phyloP scores from a whole-genome alignment of 2,888 invertebrate species.

The Drosophila ezoana region DNA sequence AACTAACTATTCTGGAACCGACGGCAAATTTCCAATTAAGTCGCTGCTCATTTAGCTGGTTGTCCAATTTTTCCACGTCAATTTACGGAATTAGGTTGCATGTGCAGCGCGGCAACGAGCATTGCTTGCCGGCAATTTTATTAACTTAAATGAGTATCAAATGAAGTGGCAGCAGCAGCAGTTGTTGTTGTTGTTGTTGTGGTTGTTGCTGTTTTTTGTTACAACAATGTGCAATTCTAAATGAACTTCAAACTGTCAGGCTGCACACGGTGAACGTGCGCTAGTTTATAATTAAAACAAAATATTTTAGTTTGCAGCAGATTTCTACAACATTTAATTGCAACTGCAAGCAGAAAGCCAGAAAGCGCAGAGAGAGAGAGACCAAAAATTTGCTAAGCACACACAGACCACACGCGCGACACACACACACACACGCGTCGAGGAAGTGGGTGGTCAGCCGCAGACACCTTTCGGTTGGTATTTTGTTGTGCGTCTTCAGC shows the following conservation, averaged over 20 bases:
- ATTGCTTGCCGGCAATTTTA: conserved; percentile 36
- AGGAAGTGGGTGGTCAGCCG: conserved; percentile 10
- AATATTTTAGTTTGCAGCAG: conserved; percentile 58
- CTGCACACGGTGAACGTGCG: conserved; percentile 22
- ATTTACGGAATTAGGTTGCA: conserved; percentile 38
- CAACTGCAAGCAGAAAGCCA: conserved; percentile 37
- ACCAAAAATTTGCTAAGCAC: conserved; percentile 12
- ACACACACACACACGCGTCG: not conserved
- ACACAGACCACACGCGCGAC: not conserved
- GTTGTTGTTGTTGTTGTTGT: not conserved
- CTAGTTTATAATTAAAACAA: conserved; percentile 66
- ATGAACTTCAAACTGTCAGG: conserved; percentile 54
- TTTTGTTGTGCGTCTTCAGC: conserved; percentile 25
- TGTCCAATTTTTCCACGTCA: conserved; percentile 33
- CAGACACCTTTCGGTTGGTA: conserved; percentile 29
- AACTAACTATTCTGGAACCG: not conserved
- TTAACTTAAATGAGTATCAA: conserved; percentile 55
- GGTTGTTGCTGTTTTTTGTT: not conserved
- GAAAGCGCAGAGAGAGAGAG: not conserved
- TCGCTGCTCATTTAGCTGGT: conserved; percentile 11
- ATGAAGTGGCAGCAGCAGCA: conserved; percentile 41
- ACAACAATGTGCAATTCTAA: conserved; percentile 30
- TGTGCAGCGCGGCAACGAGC: conserved; percentile 10
- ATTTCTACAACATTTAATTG: conserved; percentile 55
- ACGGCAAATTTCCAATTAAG: conserved; percentile 12